Conservation (phyloP, 2,113 vertebrate species). For the Crypturellus undulatus region DNA sequence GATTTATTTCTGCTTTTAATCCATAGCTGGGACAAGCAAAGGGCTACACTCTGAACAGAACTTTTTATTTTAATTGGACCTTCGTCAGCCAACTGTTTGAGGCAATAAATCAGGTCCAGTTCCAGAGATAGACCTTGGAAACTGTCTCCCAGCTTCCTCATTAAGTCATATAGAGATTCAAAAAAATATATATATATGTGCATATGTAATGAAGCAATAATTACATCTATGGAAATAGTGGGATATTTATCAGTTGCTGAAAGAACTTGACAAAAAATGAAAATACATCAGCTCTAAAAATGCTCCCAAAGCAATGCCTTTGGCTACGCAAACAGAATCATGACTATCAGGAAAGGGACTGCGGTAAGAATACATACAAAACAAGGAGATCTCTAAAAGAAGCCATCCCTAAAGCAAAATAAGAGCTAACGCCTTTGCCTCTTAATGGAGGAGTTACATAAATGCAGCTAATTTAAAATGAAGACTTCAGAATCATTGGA, state of each 20-base stretch:
- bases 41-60: not conserved
- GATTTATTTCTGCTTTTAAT: not conserved
- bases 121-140: not conserved
- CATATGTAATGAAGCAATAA: not conserved
- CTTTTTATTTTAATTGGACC: not conserved
- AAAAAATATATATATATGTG: not conserved
- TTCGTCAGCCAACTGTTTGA: not conserved
- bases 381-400: slow-evolving; percentile 31
- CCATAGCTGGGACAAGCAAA: not conserved
- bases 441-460: slow-evolving; percentile 4
- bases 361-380: not conserved
- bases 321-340: slow-evolving; percentile 63
- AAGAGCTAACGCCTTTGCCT: not conserved
- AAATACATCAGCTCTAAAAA: slow-evolving; percentile 62
- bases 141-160: not conserved
- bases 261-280: slow-evolving; percentile 66
- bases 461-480: not conserved
- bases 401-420: slow-evolving; percentile 18
- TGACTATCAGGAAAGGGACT: not conserved
- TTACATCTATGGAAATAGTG: slow-evolving; percentile 24
- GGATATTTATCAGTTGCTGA: slow-evolving; percentile 60
- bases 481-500: not conserved
- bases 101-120: not conserved
- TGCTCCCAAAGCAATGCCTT: slow-evolving; percentile 52
- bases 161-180: not conserved